Evolutionary conservation across 2,888 invertebrate species (phyloP), one percentile per base, ranked within the genome.

Genomic region (Thereva nobilitata): DNA sequence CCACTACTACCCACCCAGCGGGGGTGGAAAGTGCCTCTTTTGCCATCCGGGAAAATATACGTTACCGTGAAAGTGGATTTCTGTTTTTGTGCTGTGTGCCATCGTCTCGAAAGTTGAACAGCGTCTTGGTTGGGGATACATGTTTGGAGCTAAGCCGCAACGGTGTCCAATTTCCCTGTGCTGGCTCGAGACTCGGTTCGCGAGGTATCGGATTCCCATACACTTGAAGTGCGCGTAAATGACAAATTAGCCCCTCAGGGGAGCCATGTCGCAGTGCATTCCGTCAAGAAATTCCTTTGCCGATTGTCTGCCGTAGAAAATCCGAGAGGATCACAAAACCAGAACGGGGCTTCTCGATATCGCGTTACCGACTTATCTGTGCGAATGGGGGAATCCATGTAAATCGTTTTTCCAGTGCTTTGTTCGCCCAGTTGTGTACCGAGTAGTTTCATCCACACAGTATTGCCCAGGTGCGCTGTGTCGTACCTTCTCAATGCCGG

Each of bases 291-390:
- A 59, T 59, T 59, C 49, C 47, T 23, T 1, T 23, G 23, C 23
- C 23, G 23, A 8, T 47, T 10, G 10, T 59, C 45, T 45, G 42
- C 12, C 40, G 59, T 49, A 59, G 49, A 44, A 35, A 56, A 56
- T 44, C 12, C 56, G 23, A 44, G 56, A 38, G 23, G 44, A 6
- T 42, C n/a, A n/a, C 42, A 38, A 23, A 47, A 37, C 59, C 59
- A 59, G 59, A 59, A 59, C 59, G 59, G 59, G 59, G 59, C 59
- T 59, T 54, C 54, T 37, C 40, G 37, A 23, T 45, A 49, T 59
- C 49, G 5, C 4, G n/a, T 59, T 59, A 38, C 59, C 23, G 23
- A 23, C 23, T 23, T 23, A 10, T 1, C n/a, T 37, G 47, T 23
- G 10, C 49, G 59, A 47, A 41, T 37, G 59, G 3, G 10, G 45